Base-by-base conservation (phyloP, 2,113 vertebrate species). In the Macrotus californicus region DNA sequence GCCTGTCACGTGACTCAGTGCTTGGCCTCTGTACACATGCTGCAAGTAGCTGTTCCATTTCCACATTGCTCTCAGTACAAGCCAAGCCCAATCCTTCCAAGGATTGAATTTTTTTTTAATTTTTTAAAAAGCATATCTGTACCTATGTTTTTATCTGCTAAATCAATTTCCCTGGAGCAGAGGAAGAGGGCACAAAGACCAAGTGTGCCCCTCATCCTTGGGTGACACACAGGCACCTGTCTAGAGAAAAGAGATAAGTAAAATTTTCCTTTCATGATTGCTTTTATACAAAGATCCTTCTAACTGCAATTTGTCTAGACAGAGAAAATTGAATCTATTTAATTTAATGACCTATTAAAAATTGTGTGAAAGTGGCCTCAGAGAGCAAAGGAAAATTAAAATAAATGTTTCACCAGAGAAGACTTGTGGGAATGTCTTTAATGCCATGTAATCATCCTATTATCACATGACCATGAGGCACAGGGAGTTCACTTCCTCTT, bases 281-380 rank as follows among this genome's bases (percentile, higher is more conserved):
- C 26, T 84, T 61, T 89, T 83, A 70, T 54, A 79, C 77, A 91
- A 86, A 95, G 91, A 91, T 52, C 67, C 69, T 88, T 92, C 83
- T 91, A 89, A 87, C 39, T 39, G 43, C 34, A 84, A n/a, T 93
- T 92, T 93, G 87, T 64, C 69, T 94, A 88, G 95, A 94, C 39
- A 82, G 87, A 95, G 66, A 91, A 96, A 96, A 95, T 92, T 81
- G 39, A 54, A 69, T 88, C 96, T 83, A 82, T 96, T 96, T 86
- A 83, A 83, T 95, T 70, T 91, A 96, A 93, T 92, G 70, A 94
- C 61, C 34, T 93, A 87, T 93, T 96, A 93, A 93, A 96, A 90
- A 67, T 89, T 90, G 36, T 76, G 52, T 56, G 72, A 85, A 90
- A 94, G 90, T 93, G 48, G 59, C 72, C 76, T 84, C 66, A 22